Percentiles rank a stretch among this genome's conserved stretches.
phyloP scores from a whole-genome alignment of 2,888 invertebrate genomes.

The Sipha maydis region DNA sequence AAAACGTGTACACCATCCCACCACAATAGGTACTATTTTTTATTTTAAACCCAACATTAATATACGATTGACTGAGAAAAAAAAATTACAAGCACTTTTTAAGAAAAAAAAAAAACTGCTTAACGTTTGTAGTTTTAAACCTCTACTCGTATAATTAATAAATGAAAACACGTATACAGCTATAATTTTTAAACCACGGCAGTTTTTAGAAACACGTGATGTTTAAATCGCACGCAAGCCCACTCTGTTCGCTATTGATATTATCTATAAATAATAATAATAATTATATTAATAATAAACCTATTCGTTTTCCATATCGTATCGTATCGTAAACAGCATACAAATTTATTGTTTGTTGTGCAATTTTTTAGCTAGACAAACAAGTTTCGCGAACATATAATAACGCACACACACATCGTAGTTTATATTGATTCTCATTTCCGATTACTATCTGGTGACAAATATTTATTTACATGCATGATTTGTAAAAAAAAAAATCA shows the following conservation, averaged over 20 bases:
- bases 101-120: background rate
- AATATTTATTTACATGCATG: background rate
- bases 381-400: background rate
- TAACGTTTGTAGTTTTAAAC: background rate
- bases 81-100: constrained; percentile 28
- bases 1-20: constrained; percentile 37
- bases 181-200: background rate
- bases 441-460: background rate
- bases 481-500: background rate
- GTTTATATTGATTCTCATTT: background rate
- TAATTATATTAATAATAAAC: background rate
- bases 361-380: background rate
- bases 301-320: background rate
- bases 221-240: background rate
- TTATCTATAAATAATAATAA: background rate
- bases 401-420: background rate
- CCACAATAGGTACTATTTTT: constrained; percentile 16
- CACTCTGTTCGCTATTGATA: background rate
- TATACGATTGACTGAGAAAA: background rate
- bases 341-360: background rate
- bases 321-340: background rate
- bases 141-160: too few species aligned
- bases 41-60: background rate
- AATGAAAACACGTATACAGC: too few species aligned
- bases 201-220: background rate